Evolutionary conservation across 53 echinoderm and acorn worm genomes (phyloP).

Genomic region (Luidia sarsii): DNA sequence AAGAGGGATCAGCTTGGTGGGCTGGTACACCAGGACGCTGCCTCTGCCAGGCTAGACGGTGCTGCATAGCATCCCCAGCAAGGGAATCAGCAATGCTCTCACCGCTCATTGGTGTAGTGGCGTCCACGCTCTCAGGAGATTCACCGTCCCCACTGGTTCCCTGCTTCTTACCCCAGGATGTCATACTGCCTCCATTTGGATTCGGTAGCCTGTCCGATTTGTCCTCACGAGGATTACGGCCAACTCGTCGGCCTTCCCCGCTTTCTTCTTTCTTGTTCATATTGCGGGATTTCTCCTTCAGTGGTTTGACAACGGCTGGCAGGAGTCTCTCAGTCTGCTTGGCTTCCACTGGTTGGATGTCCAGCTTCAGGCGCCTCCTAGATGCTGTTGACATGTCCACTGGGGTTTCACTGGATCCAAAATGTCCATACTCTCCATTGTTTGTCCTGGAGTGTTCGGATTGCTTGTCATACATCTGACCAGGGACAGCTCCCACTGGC

Average conservation of each 20-base stretch:
- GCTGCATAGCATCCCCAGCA: constrained; percentile 65
- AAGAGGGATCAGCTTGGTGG: constrained; percentile 41
- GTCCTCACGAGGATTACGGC: constrained; percentile 53
- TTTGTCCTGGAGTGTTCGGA: constrained; percentile 1
- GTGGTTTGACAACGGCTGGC: constrained; percentile 78
- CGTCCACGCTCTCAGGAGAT: constrained; percentile 81
- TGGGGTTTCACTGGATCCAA: neutral
- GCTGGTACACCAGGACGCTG: constrained; percentile 16
- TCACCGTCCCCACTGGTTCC: constrained; percentile 25
- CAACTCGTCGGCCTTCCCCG: constrained; percentile 61
- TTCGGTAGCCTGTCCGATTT: constrained; percentile 9
- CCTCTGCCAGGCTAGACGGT: constrained; percentile 61
- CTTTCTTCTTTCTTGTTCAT: constrained; percentile 81
- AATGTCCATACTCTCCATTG: neutral
- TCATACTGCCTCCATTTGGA: constrained; percentile 35
- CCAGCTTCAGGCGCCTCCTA: constrained; percentile 73
- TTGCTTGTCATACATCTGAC: neutral
- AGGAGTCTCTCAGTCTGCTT: constrained; percentile 71
- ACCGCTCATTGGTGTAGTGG: constrained; percentile 88
- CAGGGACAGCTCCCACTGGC: too few relatives aligned
- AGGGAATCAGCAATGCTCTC: constrained; percentile 85
- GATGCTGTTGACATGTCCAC: constrained; percentile 4
- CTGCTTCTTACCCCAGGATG: constrained; percentile 34
- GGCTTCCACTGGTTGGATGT: constrained; percentile 74
- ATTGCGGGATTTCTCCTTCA: constrained; percentile 80